Evolutionary conservation across 2,797 vertebrate species (phyloP), one percentile per base, ranked within the genome.

Genomic region (Xenentodon cancila): DNA sequence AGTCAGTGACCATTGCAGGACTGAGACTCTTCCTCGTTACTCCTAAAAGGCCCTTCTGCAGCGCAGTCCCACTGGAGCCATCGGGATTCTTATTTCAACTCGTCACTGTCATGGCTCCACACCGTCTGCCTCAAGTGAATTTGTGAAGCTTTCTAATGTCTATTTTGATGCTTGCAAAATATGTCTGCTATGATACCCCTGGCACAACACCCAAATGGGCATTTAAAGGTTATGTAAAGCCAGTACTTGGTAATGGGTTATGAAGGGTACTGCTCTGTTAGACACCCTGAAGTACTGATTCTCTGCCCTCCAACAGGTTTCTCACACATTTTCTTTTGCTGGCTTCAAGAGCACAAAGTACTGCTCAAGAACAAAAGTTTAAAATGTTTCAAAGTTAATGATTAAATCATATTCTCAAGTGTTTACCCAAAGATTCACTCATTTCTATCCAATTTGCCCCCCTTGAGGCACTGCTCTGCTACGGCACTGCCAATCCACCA

Each of bases 21-120:
- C 19, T 0, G 21, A 71, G 59, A 42, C 49, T 68, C 79, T 57
- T 49, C 51, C 78, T 56, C 17, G 62, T 62, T 75, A 67, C 62
- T 53, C 62, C 57, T 71, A 44, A 71, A 70, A 45, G 68, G 71
- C 47, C 64, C 62, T 55, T 75, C 82, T 75, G 81, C 78, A 80
- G 59, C 27, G 59, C 72, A 72, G 79, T 87, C 85, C 81, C 74
- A 57, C 48, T 40, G 71, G 71, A 87, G 79, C 70, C 22, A 21
- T 80, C 68, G 53, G 81, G 72, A 79, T 81, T 81, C 63, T 18
- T 9, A 70, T 71, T 79, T 88, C 78, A 79, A 52, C 75, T 88
- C 84, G 84, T 87, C 59, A 55, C 60, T 18, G 49, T 81, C 45
- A 13, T 55, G 77, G 66, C 84, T 79, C 70, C 80, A 61, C 73